Base-by-base conservation (phyloP, 2,888 invertebrate species). In the Drosophila barbarae region DNA sequence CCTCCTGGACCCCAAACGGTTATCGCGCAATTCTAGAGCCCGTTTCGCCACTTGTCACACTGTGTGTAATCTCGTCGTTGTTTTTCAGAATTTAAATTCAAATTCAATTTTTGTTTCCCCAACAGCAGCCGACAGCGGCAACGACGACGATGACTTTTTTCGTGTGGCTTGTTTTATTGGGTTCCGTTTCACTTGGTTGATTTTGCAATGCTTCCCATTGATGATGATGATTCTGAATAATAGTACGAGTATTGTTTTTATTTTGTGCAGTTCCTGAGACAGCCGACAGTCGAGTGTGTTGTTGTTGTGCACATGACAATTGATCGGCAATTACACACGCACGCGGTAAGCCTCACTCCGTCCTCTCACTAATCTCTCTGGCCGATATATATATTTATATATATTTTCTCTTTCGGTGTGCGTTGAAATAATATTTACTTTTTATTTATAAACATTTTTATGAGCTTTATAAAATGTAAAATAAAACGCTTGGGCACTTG, bases 371-470 rank as follows among this genome's bases (percentile, higher is more conserved):
- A 12, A 13, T 23, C 26, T 15, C 12, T 35, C 52, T 30, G 12
- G 36, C 47, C 10, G 5, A 23, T 23, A 23, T 23, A 23, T 23
- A 9, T 30, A 9, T 30, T 10, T 10, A 10, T 30, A 4, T 46
- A 7, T 28, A 13, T 12, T 46, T 44, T 55, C 42, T 67, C n/a
- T 47, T 30, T 30, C 13, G 28, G 10, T 44, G 65, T 64, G 38
- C 58, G 57, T 59, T 70, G 23, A 76, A 74, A 42, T 58, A 58
- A 39, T 77, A 79, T 84, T 84, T 76, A 82, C 72, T 82, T 71
- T 82, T 79, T 80, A 80, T 84, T 80, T 80, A 82, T 80, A 82
- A 79, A 82, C 72, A 76, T 76, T 82, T 82, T 74, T 72, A 73
- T 73, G 78, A 65, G 70, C 59, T 68, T 67, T 59, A 77, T 77